These are phyloP conservation scores for Macaca nemestrina DNA, from an alignment of 2,113 vertebrate genomes.

Conservation along the genomic window DNA sequence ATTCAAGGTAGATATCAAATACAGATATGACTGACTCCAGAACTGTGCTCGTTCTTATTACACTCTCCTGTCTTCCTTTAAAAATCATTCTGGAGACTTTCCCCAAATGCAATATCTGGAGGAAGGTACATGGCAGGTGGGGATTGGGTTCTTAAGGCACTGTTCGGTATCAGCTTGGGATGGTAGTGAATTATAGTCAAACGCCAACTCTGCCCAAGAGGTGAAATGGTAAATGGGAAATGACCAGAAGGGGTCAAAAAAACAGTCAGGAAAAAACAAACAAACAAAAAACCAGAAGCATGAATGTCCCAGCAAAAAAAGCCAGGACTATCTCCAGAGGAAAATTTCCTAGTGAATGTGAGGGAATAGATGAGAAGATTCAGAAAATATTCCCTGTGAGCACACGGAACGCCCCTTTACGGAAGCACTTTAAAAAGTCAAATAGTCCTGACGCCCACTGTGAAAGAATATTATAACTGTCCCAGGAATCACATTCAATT, in stretches of 20 bases:
- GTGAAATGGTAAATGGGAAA: neutral
- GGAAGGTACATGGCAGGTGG: neutral
- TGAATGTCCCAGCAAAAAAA: neutral
- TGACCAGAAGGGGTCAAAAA: neutral
- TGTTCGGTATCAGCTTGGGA: neutral
- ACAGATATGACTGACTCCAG: neutral
- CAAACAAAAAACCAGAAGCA: neutral
- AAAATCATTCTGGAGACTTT: neutral
- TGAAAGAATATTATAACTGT: neutral
- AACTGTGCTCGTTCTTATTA: neutral
- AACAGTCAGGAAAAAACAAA: neutral
- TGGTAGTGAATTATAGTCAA: neutral
- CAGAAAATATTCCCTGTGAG: neutral
- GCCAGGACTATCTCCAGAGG: neutral
- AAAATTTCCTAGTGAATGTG: neutral
- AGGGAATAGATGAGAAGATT: neutral
- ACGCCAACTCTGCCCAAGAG: neutral
- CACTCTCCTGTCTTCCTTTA: neutral
- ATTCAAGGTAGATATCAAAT: neutral
- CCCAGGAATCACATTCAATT: neutral
- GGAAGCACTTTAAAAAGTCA: neutral
- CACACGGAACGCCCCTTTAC: neutral
- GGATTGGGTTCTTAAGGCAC: neutral
- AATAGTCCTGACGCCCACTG: neutral
- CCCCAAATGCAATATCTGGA: neutral